phyloP scores from a whole-genome alignment of 2,888 invertebrate species.

The Volucella inanis region DNA sequence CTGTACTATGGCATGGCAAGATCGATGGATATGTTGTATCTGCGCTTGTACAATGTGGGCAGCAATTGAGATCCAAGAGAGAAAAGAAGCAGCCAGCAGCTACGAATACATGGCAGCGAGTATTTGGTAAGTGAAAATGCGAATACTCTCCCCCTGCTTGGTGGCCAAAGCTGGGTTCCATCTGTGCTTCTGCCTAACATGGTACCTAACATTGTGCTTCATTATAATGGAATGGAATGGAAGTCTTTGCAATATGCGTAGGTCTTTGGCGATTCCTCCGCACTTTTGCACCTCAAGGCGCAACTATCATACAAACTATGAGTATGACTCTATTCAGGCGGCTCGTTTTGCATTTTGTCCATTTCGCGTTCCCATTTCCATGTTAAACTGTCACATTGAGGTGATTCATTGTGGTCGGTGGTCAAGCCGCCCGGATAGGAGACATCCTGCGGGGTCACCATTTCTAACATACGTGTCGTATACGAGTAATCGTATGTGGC shows the following conservation, averaged over 20 bases:
- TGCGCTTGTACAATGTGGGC: conserved; percentile 64
- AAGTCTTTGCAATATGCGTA: conserved; percentile 59
- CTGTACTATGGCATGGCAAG: conserved; percentile 1
- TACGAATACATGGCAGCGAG: neutral
- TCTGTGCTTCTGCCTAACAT: conserved; percentile 4
- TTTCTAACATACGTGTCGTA: conserved; percentile 7
- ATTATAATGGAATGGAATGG: conserved; percentile 41
- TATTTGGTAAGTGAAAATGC: conserved; percentile 60
- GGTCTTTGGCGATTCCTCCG: conserved; percentile 61
- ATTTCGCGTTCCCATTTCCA: conserved; percentile 72
- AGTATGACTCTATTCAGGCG: conserved; percentile 64
- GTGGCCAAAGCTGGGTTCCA: neutral
- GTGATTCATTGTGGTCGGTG: conserved; percentile 71
- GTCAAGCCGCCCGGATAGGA: conserved; percentile 46
- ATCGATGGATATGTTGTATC: conserved; percentile 69
- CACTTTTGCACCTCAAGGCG: conserved; percentile 45
- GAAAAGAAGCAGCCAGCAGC: conserved; percentile 22
- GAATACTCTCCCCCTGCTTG: conserved; percentile 22
- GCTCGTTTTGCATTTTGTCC: conserved; percentile 53
- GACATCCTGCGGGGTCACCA: conserved; percentile 70
- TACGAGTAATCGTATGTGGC: neutral
- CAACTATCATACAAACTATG: conserved; percentile 3
- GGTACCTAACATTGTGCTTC: conserved; percentile 64
- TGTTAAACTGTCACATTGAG: conserved; percentile 76
- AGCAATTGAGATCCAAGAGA: conserved; percentile 28